Evolutionary conservation across 1,140 invertebrate species (phyloP).

Genomic region (Hyposmocoma kahamanoa): DNA sequence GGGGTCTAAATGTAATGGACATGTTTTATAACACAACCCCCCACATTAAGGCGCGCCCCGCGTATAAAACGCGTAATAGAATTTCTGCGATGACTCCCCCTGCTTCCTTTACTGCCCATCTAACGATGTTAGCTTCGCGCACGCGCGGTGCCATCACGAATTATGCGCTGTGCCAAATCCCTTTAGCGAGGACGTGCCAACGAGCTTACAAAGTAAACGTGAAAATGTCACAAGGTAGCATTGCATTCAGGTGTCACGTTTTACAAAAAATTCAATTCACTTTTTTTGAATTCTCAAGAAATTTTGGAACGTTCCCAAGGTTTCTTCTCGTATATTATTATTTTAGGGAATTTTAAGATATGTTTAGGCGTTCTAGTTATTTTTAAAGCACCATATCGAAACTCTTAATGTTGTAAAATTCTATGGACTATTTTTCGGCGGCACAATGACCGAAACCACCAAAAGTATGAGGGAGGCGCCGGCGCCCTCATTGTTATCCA

Average conservation of each 20-base stretch:
- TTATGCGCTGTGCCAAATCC: constrained; percentile 30
- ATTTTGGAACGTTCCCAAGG: too few relatives aligned
- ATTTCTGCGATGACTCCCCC: constrained; percentile 50
- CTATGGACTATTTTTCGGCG: constrained; percentile 7
- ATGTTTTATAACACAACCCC: constrained; percentile 43
- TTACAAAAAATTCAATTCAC: too few relatives aligned
- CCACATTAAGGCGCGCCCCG: constrained; percentile 51
- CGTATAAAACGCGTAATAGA: constrained; percentile 69
- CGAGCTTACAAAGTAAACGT: constrained; percentile 6
- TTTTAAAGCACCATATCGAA: too few relatives aligned
- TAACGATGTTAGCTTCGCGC: constrained; percentile 62
- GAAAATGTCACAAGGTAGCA: too few relatives aligned
- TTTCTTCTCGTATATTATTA: too few relatives aligned
- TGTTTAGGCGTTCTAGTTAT: too few relatives aligned
- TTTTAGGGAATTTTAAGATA: too few relatives aligned
- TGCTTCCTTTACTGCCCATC: constrained; percentile 47
- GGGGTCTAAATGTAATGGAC: constrained; percentile 45
- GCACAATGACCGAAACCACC: constrained; percentile 22
- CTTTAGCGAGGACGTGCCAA: constrained; percentile 18
- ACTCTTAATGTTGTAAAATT: too few relatives aligned
- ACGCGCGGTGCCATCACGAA: constrained; percentile 41
- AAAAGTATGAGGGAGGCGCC: constrained; percentile 37
- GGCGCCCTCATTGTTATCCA: constrained; percentile 66
- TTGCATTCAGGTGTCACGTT: too few relatives aligned
- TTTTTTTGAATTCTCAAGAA: too few relatives aligned